Conservation (phyloP, 2,888 invertebrate species). For the Lithophane socia region DNA sequence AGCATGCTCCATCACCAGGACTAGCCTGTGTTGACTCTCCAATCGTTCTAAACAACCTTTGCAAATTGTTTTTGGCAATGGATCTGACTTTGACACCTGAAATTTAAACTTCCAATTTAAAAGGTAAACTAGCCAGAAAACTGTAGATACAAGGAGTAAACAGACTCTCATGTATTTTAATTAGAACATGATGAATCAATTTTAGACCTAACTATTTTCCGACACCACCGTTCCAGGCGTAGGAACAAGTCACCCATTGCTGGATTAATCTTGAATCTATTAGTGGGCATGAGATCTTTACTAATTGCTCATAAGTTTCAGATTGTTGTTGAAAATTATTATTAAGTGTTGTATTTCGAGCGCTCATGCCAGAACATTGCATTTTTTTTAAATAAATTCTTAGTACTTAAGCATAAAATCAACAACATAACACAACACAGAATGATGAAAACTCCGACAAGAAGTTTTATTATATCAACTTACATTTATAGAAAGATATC, state of each 20-base stretch:
- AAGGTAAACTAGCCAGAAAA: not conserved
- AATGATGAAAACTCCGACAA: not conserved
- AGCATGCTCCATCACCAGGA: conserved; percentile 86
- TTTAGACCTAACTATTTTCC: not conserved
- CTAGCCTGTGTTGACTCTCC: conserved; percentile 89
- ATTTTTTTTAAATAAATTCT: not conserved
- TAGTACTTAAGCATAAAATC: not conserved
- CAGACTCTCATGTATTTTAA: not conserved
- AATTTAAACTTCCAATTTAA: conserved; percentile 56
- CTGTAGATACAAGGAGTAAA: not conserved
- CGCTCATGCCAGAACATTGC: not conserved
- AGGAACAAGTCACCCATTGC: not conserved
- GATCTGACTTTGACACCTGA: conserved; percentile 91
- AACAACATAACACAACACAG: not conserved
- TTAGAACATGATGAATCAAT: not conserved
- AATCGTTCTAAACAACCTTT: conserved; percentile 91
- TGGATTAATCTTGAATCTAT: not conserved
- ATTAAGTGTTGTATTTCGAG: not conserved
- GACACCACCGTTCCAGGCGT: not conserved
- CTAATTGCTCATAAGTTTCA: not conserved
- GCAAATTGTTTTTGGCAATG: conserved; percentile 93
- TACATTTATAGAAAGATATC: conserved; percentile 95
- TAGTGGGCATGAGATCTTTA: not conserved
- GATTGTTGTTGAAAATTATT: not conserved
- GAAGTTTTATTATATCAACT: conserved; percentile 69